Percentiles rank a stretch among this genome's conserved stretches.
These are phyloP conservation scores for Peromyscus eremicus DNA, from an alignment of 2,797 vertebrate genomes.

Conservation along the genomic window DNA sequence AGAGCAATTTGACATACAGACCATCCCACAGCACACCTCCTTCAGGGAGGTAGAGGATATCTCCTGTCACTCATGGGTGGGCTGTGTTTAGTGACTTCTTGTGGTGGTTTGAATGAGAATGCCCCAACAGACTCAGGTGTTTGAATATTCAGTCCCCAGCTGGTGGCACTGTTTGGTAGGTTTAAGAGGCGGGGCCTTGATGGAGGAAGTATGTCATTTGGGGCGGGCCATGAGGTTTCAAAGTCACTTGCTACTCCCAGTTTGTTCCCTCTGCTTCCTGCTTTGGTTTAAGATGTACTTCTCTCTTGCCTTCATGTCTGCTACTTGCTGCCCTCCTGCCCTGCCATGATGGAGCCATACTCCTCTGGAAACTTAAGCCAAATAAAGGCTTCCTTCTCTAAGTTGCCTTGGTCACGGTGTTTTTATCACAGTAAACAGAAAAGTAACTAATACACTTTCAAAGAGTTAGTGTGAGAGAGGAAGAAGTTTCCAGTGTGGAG, in stretches of 20 bases:
- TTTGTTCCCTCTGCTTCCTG: neutral
- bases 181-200: neutral
- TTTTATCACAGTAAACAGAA: neutral
- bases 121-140: neutral
- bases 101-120: neutral
- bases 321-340: neutral
- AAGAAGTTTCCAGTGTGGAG: neutral
- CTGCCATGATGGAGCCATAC: neutral
- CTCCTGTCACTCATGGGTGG: neutral
- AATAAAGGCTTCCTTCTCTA: neutral
- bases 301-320: neutral
- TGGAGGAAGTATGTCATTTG: neutral
- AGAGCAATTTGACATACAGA: no score
- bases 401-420: neutral
- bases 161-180: neutral
- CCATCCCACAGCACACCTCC: no score
- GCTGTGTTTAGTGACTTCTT: neutral
- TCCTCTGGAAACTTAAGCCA: neutral
- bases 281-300: neutral
- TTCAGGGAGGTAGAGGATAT: neutral
- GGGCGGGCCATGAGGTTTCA: neutral
- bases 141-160: neutral
- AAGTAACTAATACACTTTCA: neutral
- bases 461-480: neutral
- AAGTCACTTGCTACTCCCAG: neutral